Evolutionary conservation across 2,888 invertebrate genomes (phyloP).

Genomic region (Allophyes oxyacanthae): DNA sequence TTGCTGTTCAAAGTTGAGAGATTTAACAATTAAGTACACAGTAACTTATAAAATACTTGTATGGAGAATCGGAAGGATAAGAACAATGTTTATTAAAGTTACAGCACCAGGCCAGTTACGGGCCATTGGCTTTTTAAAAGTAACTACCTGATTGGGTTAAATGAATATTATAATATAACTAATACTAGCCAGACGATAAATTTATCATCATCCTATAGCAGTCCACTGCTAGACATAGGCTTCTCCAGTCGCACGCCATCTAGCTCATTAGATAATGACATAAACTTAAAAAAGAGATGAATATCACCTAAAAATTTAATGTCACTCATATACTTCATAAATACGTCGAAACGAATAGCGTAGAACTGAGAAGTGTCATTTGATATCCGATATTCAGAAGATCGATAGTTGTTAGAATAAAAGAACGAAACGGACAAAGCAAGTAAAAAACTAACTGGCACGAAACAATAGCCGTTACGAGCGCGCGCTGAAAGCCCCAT

Average conservation of each 20-base stretch:
- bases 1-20: neutral
- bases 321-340: slow-evolving; percentile 35
- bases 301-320: neutral
- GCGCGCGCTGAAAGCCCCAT: slow-evolving; percentile 72
- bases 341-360: slow-evolving; percentile 21
- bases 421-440: slow-evolving; percentile 62
- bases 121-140: too few relatives aligned
- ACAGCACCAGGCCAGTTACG: too few relatives aligned
- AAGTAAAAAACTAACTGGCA: slow-evolving; percentile 62
- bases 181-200: too few relatives aligned
- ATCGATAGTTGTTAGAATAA: slow-evolving; percentile 68
- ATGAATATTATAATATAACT: too few relatives aligned
- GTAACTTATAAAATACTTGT: neutral
- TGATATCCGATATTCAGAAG: slow-evolving; percentile 55
- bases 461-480: slow-evolving; percentile 74
- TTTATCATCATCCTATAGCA: too few relatives aligned
- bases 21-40: too few relatives aligned
- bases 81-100: too few relatives aligned
- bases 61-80: neutral
- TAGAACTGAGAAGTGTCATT: slow-evolving; percentile 48
- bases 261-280: too few relatives aligned
- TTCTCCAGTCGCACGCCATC: too few relatives aligned
- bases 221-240: too few relatives aligned
- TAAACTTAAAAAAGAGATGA: too few relatives aligned
- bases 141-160: too few relatives aligned